These are phyloP conservation scores for Sardina pilchardus DNA, from an alignment of 2,113 vertebrate species.

Conservation along the genomic window DNA sequence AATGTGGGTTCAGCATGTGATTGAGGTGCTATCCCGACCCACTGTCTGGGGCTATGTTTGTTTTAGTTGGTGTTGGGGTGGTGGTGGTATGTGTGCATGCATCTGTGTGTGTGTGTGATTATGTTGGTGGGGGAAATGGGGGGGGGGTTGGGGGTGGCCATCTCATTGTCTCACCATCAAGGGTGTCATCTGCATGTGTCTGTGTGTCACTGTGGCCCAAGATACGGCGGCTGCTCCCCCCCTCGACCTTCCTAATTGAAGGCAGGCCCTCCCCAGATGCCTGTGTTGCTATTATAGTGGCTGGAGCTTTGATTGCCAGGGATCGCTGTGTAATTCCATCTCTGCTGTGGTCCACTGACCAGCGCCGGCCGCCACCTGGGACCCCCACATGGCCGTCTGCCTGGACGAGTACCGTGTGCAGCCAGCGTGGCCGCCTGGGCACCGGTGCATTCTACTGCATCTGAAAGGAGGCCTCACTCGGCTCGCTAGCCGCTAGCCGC, in stretches of 20 bases:
- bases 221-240: neutral
- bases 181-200: slow-evolving; percentile 30
- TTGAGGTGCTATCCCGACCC: slow-evolving; percentile 67
- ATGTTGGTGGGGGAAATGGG: neutral
- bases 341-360: slow-evolving; percentile 54
- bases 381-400: slow-evolving; percentile 31
- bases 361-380: slow-evolving; percentile 56
- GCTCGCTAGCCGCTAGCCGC: neutral
- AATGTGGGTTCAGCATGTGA: slow-evolving; percentile 60
- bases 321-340: slow-evolving; percentile 53
- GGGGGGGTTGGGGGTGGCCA: neutral
- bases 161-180: slow-evolving; percentile 55
- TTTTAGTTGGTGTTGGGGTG: slow-evolving; percentile 50
- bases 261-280: slow-evolving; percentile 50
- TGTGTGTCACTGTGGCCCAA: slow-evolving; percentile 31
- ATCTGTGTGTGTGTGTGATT: neutral
- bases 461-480: slow-evolving; percentile 8
- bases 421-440: slow-evolving; percentile 38
- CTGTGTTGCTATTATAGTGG: slow-evolving; percentile 54
- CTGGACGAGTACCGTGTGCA: neutral
- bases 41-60: slow-evolving; percentile 70
- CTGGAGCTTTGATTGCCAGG: slow-evolving; percentile 51
- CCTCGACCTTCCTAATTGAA: slow-evolving; percentile 46
- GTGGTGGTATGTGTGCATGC: neutral
- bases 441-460: slow-evolving; percentile 35